phyloP scores from a whole-genome alignment of 2,797 vertebrate genomes.

The Danionella dracula region DNA sequence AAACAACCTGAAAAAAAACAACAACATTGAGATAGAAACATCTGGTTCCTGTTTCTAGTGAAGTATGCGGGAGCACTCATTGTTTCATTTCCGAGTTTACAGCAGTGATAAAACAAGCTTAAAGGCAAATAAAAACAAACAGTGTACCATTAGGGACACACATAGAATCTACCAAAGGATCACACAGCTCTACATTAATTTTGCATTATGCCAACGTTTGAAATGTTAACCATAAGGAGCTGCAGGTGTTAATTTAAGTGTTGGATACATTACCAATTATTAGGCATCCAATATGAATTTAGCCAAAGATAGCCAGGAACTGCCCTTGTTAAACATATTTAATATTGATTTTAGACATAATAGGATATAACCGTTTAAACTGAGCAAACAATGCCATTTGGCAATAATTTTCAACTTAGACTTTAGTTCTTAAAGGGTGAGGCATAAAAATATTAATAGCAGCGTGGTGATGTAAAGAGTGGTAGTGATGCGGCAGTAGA shows the following conservation, averaged over 20 bases:
- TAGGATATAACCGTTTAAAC: neutral
- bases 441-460: slow-evolving; percentile 10
- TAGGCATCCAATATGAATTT: no score
- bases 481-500: neutral
- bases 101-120: neutral
- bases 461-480: slow-evolving; percentile 11
- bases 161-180: no score
- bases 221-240: no score
- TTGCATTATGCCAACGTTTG: no score
- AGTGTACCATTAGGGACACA: neutral
- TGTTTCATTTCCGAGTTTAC: neutral
- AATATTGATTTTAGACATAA: neutral
- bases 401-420: neutral
- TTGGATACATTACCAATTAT: no score
- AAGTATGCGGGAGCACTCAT: neutral
- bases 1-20: neutral
- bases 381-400: neutral
- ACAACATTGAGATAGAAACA: neutral
- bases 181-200: no score
- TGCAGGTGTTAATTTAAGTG: no score
- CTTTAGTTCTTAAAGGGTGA: slow-evolving; percentile 7
- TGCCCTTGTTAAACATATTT: neutral
- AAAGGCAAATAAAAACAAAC: neutral
- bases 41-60: neutral
- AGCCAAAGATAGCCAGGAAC: no score